Evolutionary conservation across 2,888 invertebrate species (phyloP), one percentile per base, ranked within the genome.

Genomic region (Encarsia formosa): DNA sequence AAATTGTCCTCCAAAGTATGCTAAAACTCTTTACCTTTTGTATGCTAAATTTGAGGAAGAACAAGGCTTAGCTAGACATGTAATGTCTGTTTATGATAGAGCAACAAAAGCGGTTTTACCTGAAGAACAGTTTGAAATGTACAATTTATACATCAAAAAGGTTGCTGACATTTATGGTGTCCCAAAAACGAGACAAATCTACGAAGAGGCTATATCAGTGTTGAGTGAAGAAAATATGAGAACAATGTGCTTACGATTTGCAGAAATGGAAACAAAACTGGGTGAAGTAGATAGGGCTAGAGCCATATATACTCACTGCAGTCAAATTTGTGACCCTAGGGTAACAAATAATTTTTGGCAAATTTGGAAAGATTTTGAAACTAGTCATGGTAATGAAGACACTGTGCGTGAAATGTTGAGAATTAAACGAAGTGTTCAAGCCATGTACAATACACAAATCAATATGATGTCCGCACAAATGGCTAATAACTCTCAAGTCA

Each of bases 381-480:
- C 98, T 16, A 84, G 92, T 41, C 98, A 99, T 76, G 99, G 99
- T 15, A 99, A 99, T 76, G 98, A 99, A 75, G 99, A 99, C 69
- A 99, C 99, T 0, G 94, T 99, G 85, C 81, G 97, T 39, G 98
- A 99, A 78, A 97, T 99, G 97, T 78, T 99, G 63, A 81, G 98
- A 65, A 96, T 99, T 59, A 96, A 97, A 77, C 84, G 98, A 63
- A 95, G 95, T 68, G 92, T 99, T 1, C 96, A 97, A 77, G 98
- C 98, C 4, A 91, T 91, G 66, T 99, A 94, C 74, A 99, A 98
- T 73, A 98, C 97, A 1, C 96, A 98, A 79, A 84, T 86, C n/a
- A 98, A 98, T 73, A 97, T 96, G 89, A 97, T 98, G 95, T 92
- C 95, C 13, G 95, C 96, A 1, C 97, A 97, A 75, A 95, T 97